These are phyloP conservation scores for Agriopis marginaria DNA, from an alignment of 2,888 invertebrate species.

Conservation along the genomic window DNA sequence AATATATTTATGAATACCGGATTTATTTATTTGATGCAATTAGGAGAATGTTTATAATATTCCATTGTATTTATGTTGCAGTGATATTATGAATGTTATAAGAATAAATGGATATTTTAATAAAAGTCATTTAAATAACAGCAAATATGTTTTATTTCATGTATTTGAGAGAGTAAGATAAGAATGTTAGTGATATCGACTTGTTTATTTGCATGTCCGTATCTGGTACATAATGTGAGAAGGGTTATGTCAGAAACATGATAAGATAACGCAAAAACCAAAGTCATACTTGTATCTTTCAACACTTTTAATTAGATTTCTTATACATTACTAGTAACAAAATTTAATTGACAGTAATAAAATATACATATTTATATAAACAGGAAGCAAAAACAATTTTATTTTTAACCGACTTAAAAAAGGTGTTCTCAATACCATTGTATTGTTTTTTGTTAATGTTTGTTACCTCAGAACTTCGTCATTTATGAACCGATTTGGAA, in stretches of 20 bases:
- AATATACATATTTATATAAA: no score
- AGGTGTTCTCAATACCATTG: no score
- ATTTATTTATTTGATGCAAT: slow-evolving; percentile 65
- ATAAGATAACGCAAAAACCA: slow-evolving; percentile 5
- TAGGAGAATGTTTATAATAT: slow-evolving; percentile 84
- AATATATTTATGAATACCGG: slow-evolving; percentile 65
- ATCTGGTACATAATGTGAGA: not conserved
- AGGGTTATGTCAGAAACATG: slow-evolving; percentile 1
- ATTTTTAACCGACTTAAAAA: no score
- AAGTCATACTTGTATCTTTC: not conserved
- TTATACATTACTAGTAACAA: not conserved
- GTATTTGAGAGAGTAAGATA: not conserved
- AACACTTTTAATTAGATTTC: not conserved
- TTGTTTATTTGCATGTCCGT: slow-evolving; percentile 9
- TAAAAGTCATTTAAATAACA: slow-evolving; percentile 85
- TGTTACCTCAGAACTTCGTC: no score
- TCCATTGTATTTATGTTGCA: slow-evolving; percentile 86
- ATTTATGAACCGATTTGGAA: no score
- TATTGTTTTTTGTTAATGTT: no score
- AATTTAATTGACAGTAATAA: not conserved
- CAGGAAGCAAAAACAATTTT: no score
- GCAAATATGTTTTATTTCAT: slow-evolving; percentile 60
- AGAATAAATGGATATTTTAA: slow-evolving; percentile 87
- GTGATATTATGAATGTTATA: slow-evolving; percentile 87
- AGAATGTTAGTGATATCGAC: not conserved